Base-by-base conservation (phyloP, 30 jellyfish, hydroid and myxozoan genomes). In the Rhopilema esculentum region DNA sequence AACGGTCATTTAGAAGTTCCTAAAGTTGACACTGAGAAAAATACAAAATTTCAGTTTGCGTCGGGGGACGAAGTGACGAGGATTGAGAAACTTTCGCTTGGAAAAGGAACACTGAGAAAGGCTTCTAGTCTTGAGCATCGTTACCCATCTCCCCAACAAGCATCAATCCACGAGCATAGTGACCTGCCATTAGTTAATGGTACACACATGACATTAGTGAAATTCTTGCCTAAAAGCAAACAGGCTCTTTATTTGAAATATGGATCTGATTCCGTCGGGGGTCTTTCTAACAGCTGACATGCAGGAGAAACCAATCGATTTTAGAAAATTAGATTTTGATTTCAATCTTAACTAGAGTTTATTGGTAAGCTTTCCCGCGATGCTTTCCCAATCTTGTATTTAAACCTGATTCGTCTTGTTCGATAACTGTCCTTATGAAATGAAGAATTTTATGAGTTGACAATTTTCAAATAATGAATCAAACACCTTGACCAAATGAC, bases 191-290 rank as follows among this genome's bases (percentile, higher is more conserved):
- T 31, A 20, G 63, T 70, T 15, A 83, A 75, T n/a, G 92, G 85
- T 49, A 23, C 28, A 19, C 92, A 83, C 16, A 83, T 83, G 92
- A 83, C 92, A 12, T 51, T 83, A 20, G 92, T 83, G 66, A 83
- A 83, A 32, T 83, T 83, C 81, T 49, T 83, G 23, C 92, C 92
- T 0, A 83, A 83, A 53, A 83, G 92, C 50, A 83, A 40, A 64
- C 92, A 83, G 51, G 92, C 92, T 17, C 61, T 72, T 30, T 83
- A 69, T 27, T 70, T 83, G 79, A 83, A 61, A 61, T 48, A 83
- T 0, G 92, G 70, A 20, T 24, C 23, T 2, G 71, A 33, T 7
- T 24, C 27, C 16, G 7, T 49, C 28, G 69, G 31, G 12, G 20
- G 75, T 12, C 67, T 66, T 16, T 81, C 75, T 40, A 83, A 83